These are phyloP conservation scores for Lycodopsis pacificus DNA, from an alignment of 2,797 vertebrate species.

Conservation along the genomic window DNA sequence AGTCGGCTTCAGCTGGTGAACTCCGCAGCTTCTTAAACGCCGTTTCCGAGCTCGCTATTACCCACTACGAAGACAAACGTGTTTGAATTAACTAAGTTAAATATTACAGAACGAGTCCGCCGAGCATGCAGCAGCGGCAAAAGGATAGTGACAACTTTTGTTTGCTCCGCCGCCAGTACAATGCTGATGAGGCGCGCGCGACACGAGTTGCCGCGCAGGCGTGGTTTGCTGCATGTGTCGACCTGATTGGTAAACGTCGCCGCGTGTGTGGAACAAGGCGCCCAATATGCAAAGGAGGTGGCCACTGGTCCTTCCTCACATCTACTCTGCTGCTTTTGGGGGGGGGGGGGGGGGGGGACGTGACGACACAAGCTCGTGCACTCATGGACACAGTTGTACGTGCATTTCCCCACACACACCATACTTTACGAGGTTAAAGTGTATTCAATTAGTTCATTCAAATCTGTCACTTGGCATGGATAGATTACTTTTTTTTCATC, in stretches of 20 bases:
- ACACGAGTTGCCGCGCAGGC: slow-evolving; percentile 72
- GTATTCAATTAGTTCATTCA: not conserved
- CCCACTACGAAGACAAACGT: fast-evolving
- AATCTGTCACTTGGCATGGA: not conserved
- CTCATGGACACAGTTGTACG: not conserved
- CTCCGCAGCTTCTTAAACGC: not conserved
- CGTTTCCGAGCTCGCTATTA: fast-evolving
- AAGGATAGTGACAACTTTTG: slow-evolving; percentile 1
- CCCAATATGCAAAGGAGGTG: slow-evolving; percentile 60
- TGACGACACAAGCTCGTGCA: not conserved
- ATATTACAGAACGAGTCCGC: not conserved
- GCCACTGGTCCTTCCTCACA: not conserved
- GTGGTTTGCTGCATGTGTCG: slow-evolving; percentile 36
- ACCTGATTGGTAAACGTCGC: slow-evolving; percentile 69
- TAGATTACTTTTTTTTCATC: not conserved
- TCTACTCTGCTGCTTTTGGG: not conserved
- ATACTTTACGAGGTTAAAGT: not conserved
- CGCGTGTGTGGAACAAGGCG: slow-evolving; percentile 40
- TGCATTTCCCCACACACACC: not conserved
- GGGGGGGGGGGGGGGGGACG: not conserved
- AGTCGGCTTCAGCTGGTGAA: not conserved
- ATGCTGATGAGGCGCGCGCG: slow-evolving; percentile 58
- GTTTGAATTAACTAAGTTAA: not conserved
- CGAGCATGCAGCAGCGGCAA: not conserved
- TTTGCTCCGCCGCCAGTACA: slow-evolving; percentile 14